These are phyloP conservation scores for Macrophya annulata DNA, from an alignment of 2,888 invertebrate species.

Conservation along the genomic window DNA sequence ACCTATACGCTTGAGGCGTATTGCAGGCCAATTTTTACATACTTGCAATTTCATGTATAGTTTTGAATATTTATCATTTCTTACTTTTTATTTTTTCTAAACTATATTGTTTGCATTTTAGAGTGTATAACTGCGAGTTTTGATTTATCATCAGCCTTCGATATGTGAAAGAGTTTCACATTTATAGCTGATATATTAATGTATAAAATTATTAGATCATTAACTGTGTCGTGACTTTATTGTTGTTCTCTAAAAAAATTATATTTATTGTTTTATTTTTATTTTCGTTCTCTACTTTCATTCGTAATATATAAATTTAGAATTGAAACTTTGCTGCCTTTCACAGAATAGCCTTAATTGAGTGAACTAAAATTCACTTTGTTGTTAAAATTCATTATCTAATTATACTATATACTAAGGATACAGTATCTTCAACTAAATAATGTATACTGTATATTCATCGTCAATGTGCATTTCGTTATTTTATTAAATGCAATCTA, in stretches of 20 bases:
- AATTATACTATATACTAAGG: neutral
- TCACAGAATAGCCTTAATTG: slow-evolving; percentile 25
- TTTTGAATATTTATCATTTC: neutral
- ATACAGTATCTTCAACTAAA: neutral
- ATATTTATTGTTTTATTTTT: neutral
- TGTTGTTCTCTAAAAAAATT: neutral
- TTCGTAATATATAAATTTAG: neutral
- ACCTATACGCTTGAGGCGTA: neutral
- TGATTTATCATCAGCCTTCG: neutral
- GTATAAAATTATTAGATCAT: slow-evolving; percentile 15
- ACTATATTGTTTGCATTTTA: neutral
- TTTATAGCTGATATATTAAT: slow-evolving; percentile 7
- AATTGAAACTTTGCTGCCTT: slow-evolving; percentile 22
- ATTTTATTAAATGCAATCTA: slow-evolving; percentile 7
- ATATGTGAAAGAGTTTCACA: neutral
- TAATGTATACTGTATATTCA: neutral
- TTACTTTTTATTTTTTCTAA: neutral
- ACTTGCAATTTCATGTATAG: neutral
- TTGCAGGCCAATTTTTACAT: slow-evolving; percentile 3
- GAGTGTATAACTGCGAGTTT: neutral
- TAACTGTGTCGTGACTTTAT: neutral
- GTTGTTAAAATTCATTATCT: slow-evolving; percentile 31
- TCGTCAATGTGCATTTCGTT: neutral
- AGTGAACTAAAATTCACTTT: slow-evolving; percentile 29
- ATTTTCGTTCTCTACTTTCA: neutral